Percentiles rank a stretch among this genome's conserved stretches.
Conservation (phyloP, 2,888 invertebrate species). For the Hirtodrosophila histrioides region DNA sequence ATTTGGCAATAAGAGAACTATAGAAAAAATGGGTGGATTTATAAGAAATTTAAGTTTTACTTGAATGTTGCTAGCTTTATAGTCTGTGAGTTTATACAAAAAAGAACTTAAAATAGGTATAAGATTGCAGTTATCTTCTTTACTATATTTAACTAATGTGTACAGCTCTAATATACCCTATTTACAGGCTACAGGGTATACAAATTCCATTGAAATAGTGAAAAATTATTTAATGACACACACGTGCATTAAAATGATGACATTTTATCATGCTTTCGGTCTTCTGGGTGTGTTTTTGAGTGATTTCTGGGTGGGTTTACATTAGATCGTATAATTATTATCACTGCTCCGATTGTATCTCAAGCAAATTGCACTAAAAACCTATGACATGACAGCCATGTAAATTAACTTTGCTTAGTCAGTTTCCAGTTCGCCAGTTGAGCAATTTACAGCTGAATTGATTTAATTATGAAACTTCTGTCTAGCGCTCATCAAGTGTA, state of each 20-base stretch:
- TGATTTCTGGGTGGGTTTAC: conserved; percentile 33
- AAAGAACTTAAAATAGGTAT: no score
- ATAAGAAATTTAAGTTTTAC: no score
- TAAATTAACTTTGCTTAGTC: conserved; percentile 21
- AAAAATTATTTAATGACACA: conserved; percentile 39
- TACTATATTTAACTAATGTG: no score
- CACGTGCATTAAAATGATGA: conserved; percentile 34
- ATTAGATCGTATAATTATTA: conserved; percentile 34
- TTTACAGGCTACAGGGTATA: conserved; percentile 2
- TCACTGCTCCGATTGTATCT: conserved; percentile 44
- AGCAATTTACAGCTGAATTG: conserved; percentile 21
- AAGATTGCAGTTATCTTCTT: no score
- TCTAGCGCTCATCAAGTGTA: no score
- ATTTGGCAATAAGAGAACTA: no score
- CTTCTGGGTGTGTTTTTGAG: conserved; percentile 21
- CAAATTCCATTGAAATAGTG: conserved; percentile 21
- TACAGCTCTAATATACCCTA: background rate
- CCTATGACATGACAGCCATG: conserved; percentile 36
- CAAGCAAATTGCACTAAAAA: conserved; percentile 26
- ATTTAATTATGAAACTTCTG: conserved; percentile 18
- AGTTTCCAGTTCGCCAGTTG: background rate
- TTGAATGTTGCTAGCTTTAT: no score
- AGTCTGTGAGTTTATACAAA: no score
- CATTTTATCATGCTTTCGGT: conserved; percentile 36
- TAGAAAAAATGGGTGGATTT: no score